A percentile compares a stretch with the other conserved stretches of the same genome.
Conservation (phyloP, 2,888 invertebrate genomes). For the Orthonevra nobilis region DNA sequence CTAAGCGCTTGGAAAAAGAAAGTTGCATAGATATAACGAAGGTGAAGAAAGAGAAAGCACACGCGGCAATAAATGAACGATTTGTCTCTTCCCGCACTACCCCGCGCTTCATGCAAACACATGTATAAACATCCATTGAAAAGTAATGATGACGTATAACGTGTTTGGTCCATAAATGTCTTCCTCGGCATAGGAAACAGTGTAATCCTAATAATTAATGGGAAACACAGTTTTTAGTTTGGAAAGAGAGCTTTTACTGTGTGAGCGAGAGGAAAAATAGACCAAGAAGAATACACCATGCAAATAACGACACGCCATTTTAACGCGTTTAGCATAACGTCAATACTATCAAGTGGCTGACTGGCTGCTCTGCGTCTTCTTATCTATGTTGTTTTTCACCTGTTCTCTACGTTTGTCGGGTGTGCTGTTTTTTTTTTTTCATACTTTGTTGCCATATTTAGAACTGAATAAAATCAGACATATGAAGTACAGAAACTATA, state of each 20-base stretch:
- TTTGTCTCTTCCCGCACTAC: not conserved
- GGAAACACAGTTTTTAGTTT: constrained; percentile 23
- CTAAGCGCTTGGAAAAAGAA: constrained; percentile 48
- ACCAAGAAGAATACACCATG: constrained; percentile 51
- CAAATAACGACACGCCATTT: constrained; percentile 58
- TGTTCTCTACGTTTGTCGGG: not conserved
- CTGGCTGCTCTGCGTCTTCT: constrained; percentile 25
- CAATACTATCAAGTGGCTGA: constrained; percentile 27
- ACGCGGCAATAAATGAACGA: constrained; percentile 5
- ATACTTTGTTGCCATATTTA: constrained; percentile 38
- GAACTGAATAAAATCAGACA: too few relatives aligned
- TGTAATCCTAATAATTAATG: not conserved
- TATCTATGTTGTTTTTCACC: constrained; percentile 24
- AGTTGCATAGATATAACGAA: constrained; percentile 39
- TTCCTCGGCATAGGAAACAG: constrained; percentile 4
- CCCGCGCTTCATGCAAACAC: constrained; percentile 1
- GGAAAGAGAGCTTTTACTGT: constrained; percentile 45
- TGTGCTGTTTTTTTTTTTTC: constrained; percentile 17
- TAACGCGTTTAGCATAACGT: constrained; percentile 20
- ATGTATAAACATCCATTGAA: too few relatives aligned
- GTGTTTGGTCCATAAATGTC: constrained; percentile 17
- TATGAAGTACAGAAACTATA: too few relatives aligned
- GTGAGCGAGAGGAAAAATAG: constrained; percentile 61
- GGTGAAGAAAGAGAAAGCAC: constrained; percentile 49
- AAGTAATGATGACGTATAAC: constrained; percentile 3